Conservation (phyloP, 1,140 invertebrate species). For the Uloborus diversus region DNA sequence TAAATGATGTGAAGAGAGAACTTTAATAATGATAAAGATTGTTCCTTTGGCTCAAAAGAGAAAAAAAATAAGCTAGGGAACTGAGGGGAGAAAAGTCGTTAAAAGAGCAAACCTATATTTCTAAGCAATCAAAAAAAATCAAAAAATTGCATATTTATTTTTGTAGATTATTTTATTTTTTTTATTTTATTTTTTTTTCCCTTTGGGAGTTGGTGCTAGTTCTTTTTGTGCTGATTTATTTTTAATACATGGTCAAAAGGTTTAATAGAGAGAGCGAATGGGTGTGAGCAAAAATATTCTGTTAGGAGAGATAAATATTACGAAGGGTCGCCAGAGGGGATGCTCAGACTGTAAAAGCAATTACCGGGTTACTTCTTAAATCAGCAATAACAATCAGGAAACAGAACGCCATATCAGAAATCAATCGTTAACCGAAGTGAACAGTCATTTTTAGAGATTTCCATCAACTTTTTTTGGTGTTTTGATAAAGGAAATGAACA, state of each 20-base stretch:
- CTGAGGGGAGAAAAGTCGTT: constrained; percentile 31
- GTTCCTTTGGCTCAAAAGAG: constrained; percentile 8
- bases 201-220: no score
- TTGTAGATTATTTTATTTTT: neutral
- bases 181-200: neutral
- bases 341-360: constrained; percentile 33
- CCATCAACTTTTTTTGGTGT: no score
- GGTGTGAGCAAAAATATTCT: constrained; percentile 6
- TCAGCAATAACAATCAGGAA: constrained; percentile 20
- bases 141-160: constrained; percentile 9
- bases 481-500: no score
- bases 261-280: neutral
- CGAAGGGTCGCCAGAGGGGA: neutral
- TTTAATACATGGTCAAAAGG: no score
- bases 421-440: constrained; percentile 4
- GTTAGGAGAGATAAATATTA: constrained; percentile 25
- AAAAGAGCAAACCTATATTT: constrained; percentile 42
- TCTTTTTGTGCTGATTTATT: no score
- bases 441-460: no score
- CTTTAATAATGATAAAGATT: constrained; percentile 54
- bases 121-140: constrained; percentile 42
- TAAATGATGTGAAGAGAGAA: constrained; percentile 46
- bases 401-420: constrained; percentile 26
- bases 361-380: constrained; percentile 35
- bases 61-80: constrained; percentile 29